phyloP scores from a whole-genome alignment of 2,113 vertebrate genomes.

The Vulpes ferrilata region DNA sequence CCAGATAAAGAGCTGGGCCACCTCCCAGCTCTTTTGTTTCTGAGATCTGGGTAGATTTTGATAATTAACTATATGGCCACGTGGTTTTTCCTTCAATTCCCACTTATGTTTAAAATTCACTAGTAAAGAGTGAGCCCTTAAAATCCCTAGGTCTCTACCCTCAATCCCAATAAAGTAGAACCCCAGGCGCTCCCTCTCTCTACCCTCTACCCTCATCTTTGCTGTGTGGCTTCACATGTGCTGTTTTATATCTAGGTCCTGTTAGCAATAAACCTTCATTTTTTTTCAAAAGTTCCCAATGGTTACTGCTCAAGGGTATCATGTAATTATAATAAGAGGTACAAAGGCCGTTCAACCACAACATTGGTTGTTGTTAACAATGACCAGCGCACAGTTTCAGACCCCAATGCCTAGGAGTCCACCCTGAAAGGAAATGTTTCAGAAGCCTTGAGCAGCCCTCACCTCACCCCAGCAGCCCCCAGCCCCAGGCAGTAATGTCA shows the following conservation, averaged over 20 bases:
- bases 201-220: not conserved
- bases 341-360: not conserved
- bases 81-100: not conserved
- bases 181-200: not conserved
- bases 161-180: not conserved
- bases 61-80: not conserved
- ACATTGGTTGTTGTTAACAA: not conserved
- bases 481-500: not conserved
- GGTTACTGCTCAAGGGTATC: not conserved
- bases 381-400: not conserved
- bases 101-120: not conserved
- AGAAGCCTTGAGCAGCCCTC: not conserved
- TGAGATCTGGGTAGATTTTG: not conserved
- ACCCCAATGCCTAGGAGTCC: not conserved
- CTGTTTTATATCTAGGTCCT: not conserved
- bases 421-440: not conserved
- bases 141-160: not conserved
- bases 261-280: not conserved
- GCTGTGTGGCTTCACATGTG: not conserved
- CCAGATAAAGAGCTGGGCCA: not conserved
- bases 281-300: not conserved
- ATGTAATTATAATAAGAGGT: not conserved
- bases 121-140: not conserved
- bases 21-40: not conserved
- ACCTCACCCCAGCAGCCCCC: not conserved